phyloP scores from a whole-genome alignment of 1,140 invertebrate genomes.

The Hypothenemus hampei region DNA sequence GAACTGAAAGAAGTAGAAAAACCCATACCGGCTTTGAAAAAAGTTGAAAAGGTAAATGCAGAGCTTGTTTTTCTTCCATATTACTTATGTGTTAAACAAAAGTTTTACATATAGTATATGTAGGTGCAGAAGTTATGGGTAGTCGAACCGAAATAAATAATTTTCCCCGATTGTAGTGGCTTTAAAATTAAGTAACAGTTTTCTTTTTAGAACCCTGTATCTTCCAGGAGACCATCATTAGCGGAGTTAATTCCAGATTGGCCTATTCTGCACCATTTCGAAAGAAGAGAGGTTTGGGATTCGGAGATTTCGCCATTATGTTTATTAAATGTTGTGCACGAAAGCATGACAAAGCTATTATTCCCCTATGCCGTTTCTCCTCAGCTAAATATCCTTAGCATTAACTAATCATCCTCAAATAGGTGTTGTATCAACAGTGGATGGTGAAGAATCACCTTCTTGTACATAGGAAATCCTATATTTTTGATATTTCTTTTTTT shows the following conservation, averaged over 20 bases:
- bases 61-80: too few species aligned
- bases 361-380: conserved; percentile 4
- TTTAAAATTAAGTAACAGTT: conserved; percentile 33
- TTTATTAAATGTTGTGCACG: conserved; percentile 30
- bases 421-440: conserved; percentile 35
- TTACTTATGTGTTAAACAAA: too few species aligned
- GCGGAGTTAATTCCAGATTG: conserved; percentile 95
- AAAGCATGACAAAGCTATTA: conserved; percentile 17
- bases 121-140: neutral
- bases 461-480: conserved; percentile 29
- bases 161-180: too few species aligned
- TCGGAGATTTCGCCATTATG: conserved; percentile 23
- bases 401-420: conserved; percentile 27
- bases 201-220: conserved; percentile 56
- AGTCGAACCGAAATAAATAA: neutral
- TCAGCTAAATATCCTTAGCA: conserved; percentile 6
- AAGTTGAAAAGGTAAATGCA: conserved; percentile 89
- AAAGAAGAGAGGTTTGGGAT: conserved; percentile 67
- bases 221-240: conserved; percentile 78
- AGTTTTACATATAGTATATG: neutral
- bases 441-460: conserved; percentile 18
- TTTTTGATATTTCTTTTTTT: conserved; percentile 29
- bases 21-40: conserved; percentile 75
- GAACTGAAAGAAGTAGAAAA: conserved; percentile 90
- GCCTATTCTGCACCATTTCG: conserved; percentile 86